A percentile compares a stretch with the other conserved stretches of the same genome.
phyloP scores from a whole-genome alignment of 2,797 vertebrate genomes.

The Peromyscus aztecus region DNA sequence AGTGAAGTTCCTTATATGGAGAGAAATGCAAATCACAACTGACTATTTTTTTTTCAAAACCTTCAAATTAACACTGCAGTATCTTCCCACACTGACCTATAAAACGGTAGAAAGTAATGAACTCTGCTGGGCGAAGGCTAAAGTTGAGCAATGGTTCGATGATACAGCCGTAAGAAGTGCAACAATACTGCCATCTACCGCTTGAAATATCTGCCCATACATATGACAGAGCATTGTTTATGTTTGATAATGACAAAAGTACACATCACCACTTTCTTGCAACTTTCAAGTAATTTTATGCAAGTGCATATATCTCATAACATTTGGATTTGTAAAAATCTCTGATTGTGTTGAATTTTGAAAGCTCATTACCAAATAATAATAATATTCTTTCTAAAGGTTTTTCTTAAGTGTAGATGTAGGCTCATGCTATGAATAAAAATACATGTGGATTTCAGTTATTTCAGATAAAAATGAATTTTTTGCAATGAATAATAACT shows the following conservation, averaged over 20 bases:
- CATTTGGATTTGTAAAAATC: neutral
- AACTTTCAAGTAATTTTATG: neutral
- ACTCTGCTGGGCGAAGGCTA: neutral
- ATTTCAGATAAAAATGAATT: neutral
- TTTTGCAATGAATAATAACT: neutral
- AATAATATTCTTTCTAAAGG: neutral
- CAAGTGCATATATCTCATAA: neutral
- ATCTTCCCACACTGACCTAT: constrained; percentile 17
- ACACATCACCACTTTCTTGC: neutral
- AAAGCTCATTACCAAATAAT: neutral
- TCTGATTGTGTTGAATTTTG: neutral
- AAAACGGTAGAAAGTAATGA: constrained; percentile 48
- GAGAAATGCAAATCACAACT: constrained; percentile 38
- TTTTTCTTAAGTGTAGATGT: neutral
- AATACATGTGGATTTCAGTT: neutral
- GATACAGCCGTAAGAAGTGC: neutral
- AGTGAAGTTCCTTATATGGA: neutral
- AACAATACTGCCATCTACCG: constrained; percentile 54
- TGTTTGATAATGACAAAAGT: neutral
- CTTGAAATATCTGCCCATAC: neutral
- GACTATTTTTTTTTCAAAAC: neutral
- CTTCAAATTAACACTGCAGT: constrained; percentile 62
- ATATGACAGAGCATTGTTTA: neutral
- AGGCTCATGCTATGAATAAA: neutral
- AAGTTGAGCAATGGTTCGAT: neutral